These are phyloP conservation scores for Sebastiscus albofasciatus DNA, from an alignment of 2,797 vertebrate genomes.

Conservation along the genomic window DNA sequence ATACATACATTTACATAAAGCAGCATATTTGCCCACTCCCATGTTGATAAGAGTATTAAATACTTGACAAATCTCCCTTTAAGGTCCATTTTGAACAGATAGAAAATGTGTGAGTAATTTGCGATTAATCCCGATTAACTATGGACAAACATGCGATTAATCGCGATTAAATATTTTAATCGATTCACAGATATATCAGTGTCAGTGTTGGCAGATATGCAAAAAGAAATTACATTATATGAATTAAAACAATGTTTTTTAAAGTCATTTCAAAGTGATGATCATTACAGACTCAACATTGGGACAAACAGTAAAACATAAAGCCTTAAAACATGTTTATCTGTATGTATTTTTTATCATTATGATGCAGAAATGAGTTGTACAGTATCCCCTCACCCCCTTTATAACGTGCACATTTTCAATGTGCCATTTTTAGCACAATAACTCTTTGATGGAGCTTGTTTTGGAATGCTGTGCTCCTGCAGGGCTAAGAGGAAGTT, in stretches of 20 bases:
- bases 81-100: too few species aligned
- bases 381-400: too few species aligned
- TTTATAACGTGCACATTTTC: neutral
- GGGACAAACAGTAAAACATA: neutral
- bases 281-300: neutral
- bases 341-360: neutral
- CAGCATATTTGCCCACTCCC: too few species aligned
- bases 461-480: constrained; percentile 34
- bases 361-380: neutral
- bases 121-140: too few species aligned
- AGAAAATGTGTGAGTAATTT: too few species aligned
- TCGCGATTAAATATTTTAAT: too few species aligned
- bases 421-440: constrained; percentile 1
- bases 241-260: neutral
- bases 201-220: neutral
- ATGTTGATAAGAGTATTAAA: too few species aligned
- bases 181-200: neutral
- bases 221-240: neutral
- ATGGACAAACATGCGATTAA: too few species aligned
- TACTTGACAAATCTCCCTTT: too few species aligned
- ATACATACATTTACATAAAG: neutral
- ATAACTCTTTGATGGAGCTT: constrained; percentile 42
- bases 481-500: constrained; percentile 52
- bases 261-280: neutral
- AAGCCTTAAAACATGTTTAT: neutral